phyloP scores from a whole-genome alignment of 2,113 vertebrate species.

The Syngnathus floridae region DNA sequence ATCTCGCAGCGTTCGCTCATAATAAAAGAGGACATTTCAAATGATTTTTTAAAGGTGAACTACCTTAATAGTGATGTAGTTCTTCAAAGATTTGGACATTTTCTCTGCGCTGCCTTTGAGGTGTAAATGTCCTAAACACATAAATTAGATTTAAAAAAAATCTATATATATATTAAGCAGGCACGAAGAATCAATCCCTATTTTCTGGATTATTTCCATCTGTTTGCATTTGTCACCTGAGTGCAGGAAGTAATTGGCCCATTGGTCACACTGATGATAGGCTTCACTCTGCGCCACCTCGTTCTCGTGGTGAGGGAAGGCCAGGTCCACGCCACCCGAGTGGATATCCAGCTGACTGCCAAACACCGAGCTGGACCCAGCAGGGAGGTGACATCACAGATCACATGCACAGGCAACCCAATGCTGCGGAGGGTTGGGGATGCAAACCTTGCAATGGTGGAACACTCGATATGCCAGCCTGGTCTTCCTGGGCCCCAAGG shows the following conservation, averaged over 20 bases:
- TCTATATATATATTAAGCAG: no score
- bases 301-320: conserved; percentile 96
- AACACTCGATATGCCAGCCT: conserved; percentile 97
- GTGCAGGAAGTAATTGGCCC: conserved; percentile 95
- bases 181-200: background rate
- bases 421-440: background rate
- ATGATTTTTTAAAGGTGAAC: background rate
- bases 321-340: conserved; percentile 87
- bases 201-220: background rate
- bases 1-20: background rate
- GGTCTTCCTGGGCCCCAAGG: conserved; percentile 91
- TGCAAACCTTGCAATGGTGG: conserved; percentile 83
- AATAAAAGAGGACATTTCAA: background rate
- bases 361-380: conserved; percentile 76
- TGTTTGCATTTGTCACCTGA: conserved; percentile 70
- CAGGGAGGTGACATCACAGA: background rate
- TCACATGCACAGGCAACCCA: background rate
- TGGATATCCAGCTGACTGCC: conserved; percentile 90
- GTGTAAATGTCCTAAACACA: conserved; percentile 69
- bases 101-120: conserved; percentile 86
- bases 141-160: background rate
- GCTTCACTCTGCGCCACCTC: conserved; percentile 92
- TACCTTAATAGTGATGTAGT: conserved; percentile 91
- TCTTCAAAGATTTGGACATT: conserved; percentile 98
- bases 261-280: conserved; percentile 84